Conservation (phyloP, 2,888 invertebrate species). For the Aproaerema taeniolella region DNA sequence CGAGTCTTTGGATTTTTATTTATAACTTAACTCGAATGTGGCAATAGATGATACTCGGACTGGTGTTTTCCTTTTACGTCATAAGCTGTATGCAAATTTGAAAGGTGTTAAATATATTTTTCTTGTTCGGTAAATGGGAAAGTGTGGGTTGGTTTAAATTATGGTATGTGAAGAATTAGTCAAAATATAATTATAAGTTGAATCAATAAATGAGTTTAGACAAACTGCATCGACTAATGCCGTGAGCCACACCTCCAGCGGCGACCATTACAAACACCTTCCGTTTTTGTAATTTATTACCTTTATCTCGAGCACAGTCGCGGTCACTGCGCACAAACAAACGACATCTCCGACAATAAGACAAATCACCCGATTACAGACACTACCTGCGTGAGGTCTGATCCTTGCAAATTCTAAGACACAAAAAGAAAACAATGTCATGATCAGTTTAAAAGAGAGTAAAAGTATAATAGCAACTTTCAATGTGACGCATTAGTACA, state of each 20-base stretch:
- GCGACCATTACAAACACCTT: constrained; percentile 65
- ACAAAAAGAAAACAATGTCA: constrained; percentile 46
- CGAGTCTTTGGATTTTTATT: constrained; percentile 58
- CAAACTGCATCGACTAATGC: constrained; percentile 38
- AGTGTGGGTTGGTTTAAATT: no score
- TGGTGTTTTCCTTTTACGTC: background rate
- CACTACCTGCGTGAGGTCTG: constrained; percentile 60
- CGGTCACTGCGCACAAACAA: constrained; percentile 71
- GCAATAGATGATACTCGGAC: constrained; percentile 25
- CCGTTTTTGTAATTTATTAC: constrained; percentile 72
- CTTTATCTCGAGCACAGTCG: constrained; percentile 70
- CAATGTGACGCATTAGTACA: constrained; percentile 54
- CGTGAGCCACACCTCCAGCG: constrained; percentile 55
- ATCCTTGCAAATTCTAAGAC: constrained; percentile 54
- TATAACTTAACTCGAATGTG: constrained; percentile 55
- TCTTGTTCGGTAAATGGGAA: no score
- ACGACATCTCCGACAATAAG: constrained; percentile 71
- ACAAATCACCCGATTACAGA: constrained; percentile 73
- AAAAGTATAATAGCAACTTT: constrained; percentile 55
- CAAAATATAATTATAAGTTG: background rate
- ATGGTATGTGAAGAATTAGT: no score
- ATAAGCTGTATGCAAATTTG: background rate
- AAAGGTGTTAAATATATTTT: background rate
- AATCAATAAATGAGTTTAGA: background rate
- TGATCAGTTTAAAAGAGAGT: constrained; percentile 57